Conservation (phyloP, 1,140 invertebrate species). For the Drosophila micromelanica region DNA sequence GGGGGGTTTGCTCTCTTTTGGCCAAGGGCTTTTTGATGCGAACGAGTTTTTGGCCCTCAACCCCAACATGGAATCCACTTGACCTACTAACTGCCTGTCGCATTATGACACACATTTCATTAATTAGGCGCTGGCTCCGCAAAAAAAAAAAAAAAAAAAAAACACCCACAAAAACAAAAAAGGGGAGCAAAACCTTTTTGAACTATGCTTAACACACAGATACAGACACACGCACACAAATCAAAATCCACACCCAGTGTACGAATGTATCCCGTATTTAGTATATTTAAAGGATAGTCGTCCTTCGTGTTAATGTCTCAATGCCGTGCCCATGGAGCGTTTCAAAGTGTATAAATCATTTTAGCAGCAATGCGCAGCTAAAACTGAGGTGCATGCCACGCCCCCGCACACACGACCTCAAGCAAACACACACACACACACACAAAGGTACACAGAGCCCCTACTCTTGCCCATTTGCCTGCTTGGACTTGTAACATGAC, state of each 20-base stretch:
- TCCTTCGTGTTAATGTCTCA: constrained; percentile 76
- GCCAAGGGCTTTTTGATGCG: constrained; percentile 57
- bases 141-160: constrained; percentile 5
- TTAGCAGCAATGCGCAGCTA: constrained; percentile 52
- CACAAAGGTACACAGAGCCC: background rate
- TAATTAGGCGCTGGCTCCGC: constrained; percentile 66
- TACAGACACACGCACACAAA: constrained; percentile 1
- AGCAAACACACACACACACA: constrained; percentile 3
- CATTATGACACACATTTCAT: constrained; percentile 81
- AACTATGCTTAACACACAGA: constrained; percentile 16
- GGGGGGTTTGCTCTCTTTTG: constrained; percentile 34
- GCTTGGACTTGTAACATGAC: constrained; percentile 71
- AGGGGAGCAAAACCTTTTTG: too few species aligned
- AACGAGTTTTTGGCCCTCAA: constrained; percentile 65
- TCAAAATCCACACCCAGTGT: constrained; percentile 22
- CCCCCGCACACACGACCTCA: constrained; percentile 44
- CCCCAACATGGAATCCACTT: constrained; percentile 68
- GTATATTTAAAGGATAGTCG: constrained; percentile 30
- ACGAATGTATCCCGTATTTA: constrained; percentile 15
- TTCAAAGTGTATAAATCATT: constrained; percentile 68
- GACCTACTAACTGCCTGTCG: constrained; percentile 79
- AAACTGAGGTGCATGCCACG: constrained; percentile 66
- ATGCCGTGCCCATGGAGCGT: constrained; percentile 70
- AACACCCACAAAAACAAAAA: background rate
- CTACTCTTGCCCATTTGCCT: constrained; percentile 14